Conservation (phyloP, 1,140 invertebrate genomes). For the Trichonephila clavata region DNA sequence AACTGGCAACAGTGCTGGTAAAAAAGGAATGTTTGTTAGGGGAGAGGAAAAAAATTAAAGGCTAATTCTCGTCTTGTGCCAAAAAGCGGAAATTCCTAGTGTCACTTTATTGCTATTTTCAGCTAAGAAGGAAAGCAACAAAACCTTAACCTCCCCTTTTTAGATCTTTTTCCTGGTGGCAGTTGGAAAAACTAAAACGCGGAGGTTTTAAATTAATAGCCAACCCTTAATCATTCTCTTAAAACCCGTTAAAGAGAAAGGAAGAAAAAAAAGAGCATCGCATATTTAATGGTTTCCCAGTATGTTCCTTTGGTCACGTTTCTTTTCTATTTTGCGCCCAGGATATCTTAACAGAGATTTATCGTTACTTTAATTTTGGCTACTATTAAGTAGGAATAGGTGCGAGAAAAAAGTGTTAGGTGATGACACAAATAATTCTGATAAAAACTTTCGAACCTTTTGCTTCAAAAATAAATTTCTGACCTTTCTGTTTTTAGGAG, state of each 20-base stretch:
- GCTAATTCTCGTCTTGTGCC: constrained; percentile 68
- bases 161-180: background rate
- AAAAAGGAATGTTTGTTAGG: constrained; percentile 64
- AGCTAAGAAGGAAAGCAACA: constrained; percentile 47
- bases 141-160: constrained; percentile 37
- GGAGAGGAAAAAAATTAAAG: constrained; percentile 39
- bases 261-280: background rate
- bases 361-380: constrained; percentile 62
- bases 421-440: constrained; percentile 27
- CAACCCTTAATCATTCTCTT: constrained; percentile 70
- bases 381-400: background rate
- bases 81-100: constrained; percentile 73
- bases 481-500: background rate
- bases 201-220: constrained; percentile 68
- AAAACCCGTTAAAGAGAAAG: constrained; percentile 12
- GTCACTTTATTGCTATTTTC: constrained; percentile 75
- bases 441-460: background rate
- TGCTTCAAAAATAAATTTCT: background rate
- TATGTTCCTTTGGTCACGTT: constrained; percentile 36
- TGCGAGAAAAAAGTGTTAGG: background rate
- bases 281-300: constrained; percentile 41
- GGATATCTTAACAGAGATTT: constrained; percentile 46
- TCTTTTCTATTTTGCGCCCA: constrained; percentile 16
- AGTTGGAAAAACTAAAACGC: constrained; percentile 61
- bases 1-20: constrained; percentile 62